Percentiles rank a stretch among this genome's conserved stretches.
Conservation (phyloP, 2,888 invertebrate species). For the Drosophila cracens region DNA sequence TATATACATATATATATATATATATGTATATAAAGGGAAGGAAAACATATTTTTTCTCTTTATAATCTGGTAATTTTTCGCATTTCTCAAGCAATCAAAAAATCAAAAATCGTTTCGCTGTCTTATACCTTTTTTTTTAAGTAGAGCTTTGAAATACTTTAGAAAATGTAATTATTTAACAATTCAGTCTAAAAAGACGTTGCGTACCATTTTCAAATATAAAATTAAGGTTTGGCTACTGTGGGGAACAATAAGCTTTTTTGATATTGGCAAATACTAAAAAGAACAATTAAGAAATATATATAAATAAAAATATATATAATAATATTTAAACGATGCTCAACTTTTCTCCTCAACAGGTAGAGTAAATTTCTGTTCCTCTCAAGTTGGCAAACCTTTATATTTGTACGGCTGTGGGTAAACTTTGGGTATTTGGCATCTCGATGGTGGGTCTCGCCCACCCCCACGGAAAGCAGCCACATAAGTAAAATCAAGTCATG, state of each 20-base stretch:
- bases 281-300: neutral
- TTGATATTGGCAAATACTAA: neutral
- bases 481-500: conserved; percentile 77
- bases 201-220: neutral
- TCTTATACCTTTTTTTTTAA: neutral
- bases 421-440: conserved; percentile 1
- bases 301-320: neutral
- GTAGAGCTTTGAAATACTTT: neutral
- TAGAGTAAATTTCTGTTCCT: neutral
- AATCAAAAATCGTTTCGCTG: too few relatives aligned
- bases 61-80: neutral
- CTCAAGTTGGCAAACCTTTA: neutral
- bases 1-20: neutral
- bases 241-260: neutral
- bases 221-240: neutral
- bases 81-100: neutral
- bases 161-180: neutral
- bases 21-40: neutral
- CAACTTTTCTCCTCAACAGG: neutral
- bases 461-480: conserved; percentile 30
- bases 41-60: neutral
- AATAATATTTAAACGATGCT: neutral
- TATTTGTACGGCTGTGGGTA: neutral
- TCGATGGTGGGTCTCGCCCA: too few relatives aligned
- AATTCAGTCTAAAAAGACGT: neutral